phyloP scores from a whole-genome alignment of 2,888 invertebrate species.

The Carcina quercana region DNA sequence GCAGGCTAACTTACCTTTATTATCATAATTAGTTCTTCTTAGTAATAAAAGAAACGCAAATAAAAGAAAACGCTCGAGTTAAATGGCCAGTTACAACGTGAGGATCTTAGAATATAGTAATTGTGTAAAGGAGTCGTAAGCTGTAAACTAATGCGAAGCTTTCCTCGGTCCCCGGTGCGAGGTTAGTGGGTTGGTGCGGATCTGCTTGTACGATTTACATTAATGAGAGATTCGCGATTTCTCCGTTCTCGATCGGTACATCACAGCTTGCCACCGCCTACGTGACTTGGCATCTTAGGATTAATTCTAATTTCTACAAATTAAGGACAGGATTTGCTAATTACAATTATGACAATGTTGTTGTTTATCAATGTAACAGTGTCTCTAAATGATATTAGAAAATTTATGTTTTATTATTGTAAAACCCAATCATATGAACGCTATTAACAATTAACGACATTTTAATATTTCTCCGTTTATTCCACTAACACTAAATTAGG shows the following conservation, averaged over 20 bases:
- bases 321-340: slow-evolving; percentile 39
- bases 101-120: slow-evolving; percentile 10
- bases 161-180: slow-evolving; percentile 34
- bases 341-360: no score
- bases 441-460: no score
- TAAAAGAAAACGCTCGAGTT: slow-evolving; percentile 8
- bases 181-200: slow-evolving; percentile 61
- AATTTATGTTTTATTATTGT: no score
- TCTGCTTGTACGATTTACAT: slow-evolving; percentile 50
- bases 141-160: slow-evolving; percentile 17
- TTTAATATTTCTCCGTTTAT: no score
- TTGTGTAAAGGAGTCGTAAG: slow-evolving; percentile 15
- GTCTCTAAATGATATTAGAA: no score
- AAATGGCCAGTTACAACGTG: slow-evolving; percentile 7
- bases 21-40: slow-evolving; percentile 25
- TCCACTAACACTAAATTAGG: no score
- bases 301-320: slow-evolving; percentile 40
- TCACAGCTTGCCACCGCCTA: slow-evolving; percentile 39
- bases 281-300: slow-evolving; percentile 37
- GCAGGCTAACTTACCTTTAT: slow-evolving; percentile 30
- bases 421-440: no score
- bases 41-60: slow-evolving; percentile 7
- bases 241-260: slow-evolving; percentile 46
- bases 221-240: slow-evolving; percentile 60
- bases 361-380: no score